These are phyloP conservation scores for Leptinotarsa undecemlineata DNA, from an alignment of 1,140 invertebrate genomes.

Conservation along the genomic window DNA sequence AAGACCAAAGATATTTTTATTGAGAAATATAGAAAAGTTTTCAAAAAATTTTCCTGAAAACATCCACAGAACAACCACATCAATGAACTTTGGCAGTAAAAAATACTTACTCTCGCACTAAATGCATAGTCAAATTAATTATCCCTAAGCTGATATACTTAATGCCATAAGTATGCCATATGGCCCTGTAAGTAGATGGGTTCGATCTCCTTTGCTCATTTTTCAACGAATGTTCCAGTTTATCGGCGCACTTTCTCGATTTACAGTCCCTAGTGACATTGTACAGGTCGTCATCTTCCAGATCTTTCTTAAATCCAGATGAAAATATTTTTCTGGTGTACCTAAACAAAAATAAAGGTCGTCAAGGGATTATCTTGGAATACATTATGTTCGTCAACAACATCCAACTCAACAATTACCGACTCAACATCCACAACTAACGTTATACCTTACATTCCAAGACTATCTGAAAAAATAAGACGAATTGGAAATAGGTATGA, in stretches of 20 bases:
- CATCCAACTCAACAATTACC: no score
- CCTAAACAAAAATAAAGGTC: conserved; percentile 26
- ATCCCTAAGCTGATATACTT: conserved; percentile 34
- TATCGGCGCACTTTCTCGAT: conserved; percentile 36
- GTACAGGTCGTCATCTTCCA: conserved; percentile 46
- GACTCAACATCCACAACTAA: no score
- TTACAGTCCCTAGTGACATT: conserved; percentile 38
- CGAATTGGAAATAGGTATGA: no score
- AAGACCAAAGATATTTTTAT: no score
- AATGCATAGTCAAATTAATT: conserved; percentile 34
- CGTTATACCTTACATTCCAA: no score
- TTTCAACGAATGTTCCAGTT: conserved; percentile 38
- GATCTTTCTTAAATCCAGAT: conserved; percentile 39
- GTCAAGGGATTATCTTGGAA: conserved; percentile 4
- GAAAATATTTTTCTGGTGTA: conserved; percentile 39
- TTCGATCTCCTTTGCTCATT: conserved; percentile 17
- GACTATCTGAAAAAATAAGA: no score
- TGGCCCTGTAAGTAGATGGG: conserved; percentile 27
- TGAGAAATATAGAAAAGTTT: no score
- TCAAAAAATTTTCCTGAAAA: no score
- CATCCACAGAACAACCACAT: no score
- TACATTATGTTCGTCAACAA: neutral
- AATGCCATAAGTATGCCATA: conserved; percentile 39
- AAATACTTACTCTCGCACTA: conserved; percentile 33
- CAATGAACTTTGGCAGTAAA: neutral